A percentile compares a stretch with the other conserved stretches of the same genome.
phyloP scores from a whole-genome alignment of 2,888 invertebrate species.

The Linyphia triangularis region DNA sequence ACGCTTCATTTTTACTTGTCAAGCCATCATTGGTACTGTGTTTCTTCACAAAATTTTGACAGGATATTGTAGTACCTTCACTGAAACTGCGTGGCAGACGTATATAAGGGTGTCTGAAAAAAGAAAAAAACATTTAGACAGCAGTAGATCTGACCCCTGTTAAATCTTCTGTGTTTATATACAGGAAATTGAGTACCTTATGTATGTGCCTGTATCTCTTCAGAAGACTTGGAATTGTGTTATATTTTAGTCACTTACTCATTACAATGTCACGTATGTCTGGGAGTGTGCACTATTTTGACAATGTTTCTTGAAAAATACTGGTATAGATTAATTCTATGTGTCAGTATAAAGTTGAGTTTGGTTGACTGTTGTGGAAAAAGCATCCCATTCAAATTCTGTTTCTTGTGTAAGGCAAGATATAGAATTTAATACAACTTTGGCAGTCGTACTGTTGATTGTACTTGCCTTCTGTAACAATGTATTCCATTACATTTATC shows the following conservation, averaged over 20 bases:
- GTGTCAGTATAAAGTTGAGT: neutral
- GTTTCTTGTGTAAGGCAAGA: neutral
- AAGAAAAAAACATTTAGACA: conserved; percentile 20
- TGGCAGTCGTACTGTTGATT: neutral
- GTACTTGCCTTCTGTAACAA: neutral
- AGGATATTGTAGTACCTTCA: conserved; percentile 61
- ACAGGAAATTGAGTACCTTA: conserved; percentile 43
- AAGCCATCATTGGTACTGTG: conserved; percentile 61
- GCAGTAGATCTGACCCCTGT: neutral
- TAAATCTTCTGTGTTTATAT: conserved; percentile 6
- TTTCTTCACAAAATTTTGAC: conserved; percentile 57
- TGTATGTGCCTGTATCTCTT: conserved; percentile 43
- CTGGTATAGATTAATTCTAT: neutral
- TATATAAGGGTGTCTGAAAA: neutral
- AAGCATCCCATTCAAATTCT: neutral
- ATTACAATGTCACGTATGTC: neutral
- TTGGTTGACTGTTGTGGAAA: neutral
- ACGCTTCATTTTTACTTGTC: conserved; percentile 68
- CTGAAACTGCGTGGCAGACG: conserved; percentile 15
- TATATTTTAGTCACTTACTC: neutral
- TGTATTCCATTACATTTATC: too few species aligned
- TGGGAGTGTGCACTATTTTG: neutral
- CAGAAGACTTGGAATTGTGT: neutral
- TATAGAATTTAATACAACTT: neutral
- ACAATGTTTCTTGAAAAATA: neutral